Evolutionary conservation across 1,140 invertebrate species (phyloP), one percentile per base, ranked within the genome.

Genomic region (Limonius californicus): DNA sequence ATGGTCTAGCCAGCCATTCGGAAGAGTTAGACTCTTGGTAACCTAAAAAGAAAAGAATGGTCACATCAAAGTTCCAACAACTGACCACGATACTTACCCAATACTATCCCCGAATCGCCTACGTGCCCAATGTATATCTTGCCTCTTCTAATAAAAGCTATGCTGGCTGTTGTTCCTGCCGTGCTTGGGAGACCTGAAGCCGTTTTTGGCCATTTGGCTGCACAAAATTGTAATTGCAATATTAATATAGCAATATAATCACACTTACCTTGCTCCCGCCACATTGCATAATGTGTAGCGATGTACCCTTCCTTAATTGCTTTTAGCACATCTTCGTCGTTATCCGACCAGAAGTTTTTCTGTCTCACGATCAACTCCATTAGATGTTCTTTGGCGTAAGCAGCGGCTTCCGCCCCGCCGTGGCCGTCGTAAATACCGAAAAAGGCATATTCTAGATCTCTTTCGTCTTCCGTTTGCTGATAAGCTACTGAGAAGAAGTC

Each of bases 61-160:
- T 23, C 27, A 61, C 2, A 55, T 19, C 15, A 16, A 2, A 43
- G 27, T 59, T 8, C 19, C 3, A 45, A 45, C 12, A 6, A 12
- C 42, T n/a, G 14, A n/a, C 15, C 7, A 23, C 16, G 9, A 55
- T 54, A 32, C 73, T 88, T 88, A 20, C 95, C 95, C 42, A 98
- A 80, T 18, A 96, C 89, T 71, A 98, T 95, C 12, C 88, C 93
- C 0, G 95, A 98, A 78, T 99, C 97, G 15, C 97, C 97, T 23
- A 98, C 96, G 84, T 99, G 97, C 14, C 95, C 96, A 56, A 96
- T 91, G 74, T 98, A 99, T 59, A 98, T 89, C 80, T 98, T 98
- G 14, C 92, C 90, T 69, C 90, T 85, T 63, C 94, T 84, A 70
- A 99, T 95, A 76, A 99, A 97, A 1, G 92, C 94, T 61, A 98